These are phyloP conservation scores for Clupea harengus DNA, from an alignment of 2,113 vertebrate species.

Conservation along the genomic window DNA sequence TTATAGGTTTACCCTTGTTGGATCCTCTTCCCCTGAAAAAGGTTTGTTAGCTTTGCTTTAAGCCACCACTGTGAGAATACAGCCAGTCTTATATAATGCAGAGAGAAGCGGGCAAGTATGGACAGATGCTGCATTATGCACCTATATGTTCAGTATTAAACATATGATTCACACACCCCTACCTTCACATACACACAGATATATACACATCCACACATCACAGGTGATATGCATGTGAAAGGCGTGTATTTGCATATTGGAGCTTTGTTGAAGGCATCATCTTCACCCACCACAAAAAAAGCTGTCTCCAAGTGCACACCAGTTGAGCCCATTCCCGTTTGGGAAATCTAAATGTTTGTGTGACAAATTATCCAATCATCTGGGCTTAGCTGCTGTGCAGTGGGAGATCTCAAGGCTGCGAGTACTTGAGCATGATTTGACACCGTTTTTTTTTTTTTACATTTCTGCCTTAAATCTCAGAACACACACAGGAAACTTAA, in stretches of 20 bases:
- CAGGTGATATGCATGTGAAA: constrained; percentile 56
- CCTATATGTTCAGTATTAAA: neutral
- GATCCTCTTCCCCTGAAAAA: neutral
- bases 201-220: constrained; percentile 21
- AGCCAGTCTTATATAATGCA: constrained; percentile 42
- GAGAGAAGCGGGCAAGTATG: constrained; percentile 28
- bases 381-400: constrained; percentile 49
- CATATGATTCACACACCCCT: neutral
- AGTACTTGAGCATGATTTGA: constrained; percentile 34
- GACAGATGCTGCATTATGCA: constrained; percentile 22
- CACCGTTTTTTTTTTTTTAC: constrained; percentile 16
- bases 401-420: constrained; percentile 39
- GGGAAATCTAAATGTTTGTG: neutral
- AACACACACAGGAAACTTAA: neutral
- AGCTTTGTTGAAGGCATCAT: constrained; percentile 36
- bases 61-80: constrained; percentile 33
- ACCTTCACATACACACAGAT: constrained; percentile 18
- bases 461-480: neutral
- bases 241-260: constrained; percentile 53
- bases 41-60: constrained; percentile 5
- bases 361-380: neutral
- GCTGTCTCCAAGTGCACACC: constrained; percentile 56
- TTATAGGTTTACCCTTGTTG: neutral
- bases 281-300: constrained; percentile 22
- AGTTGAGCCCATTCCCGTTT: constrained; percentile 33